These are phyloP conservation scores for Gopherus flavomarginatus DNA, from an alignment of 2,113 vertebrate genomes.

Conservation along the genomic window DNA sequence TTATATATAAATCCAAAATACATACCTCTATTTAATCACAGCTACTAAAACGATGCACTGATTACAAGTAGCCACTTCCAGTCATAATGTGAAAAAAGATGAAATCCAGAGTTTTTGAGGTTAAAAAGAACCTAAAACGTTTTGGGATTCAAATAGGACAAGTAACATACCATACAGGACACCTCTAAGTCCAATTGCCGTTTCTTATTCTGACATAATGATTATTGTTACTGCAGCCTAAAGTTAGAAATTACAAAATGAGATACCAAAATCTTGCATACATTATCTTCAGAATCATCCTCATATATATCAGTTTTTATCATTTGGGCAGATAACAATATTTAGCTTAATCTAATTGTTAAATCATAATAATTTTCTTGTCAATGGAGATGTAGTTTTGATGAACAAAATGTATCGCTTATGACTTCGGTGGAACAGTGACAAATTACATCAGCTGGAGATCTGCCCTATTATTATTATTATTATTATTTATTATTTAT, in stretches of 20 bases:
- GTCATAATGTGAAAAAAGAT: not conserved
- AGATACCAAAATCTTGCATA: not conserved
- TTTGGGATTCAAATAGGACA: not conserved
- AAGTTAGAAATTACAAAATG: not conserved
- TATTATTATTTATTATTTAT: no score
- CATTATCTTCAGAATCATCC: not conserved
- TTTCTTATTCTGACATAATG: not conserved
- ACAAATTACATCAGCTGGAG: not conserved
- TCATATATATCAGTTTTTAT: not conserved
- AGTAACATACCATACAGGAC: not conserved
- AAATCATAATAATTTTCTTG: not conserved
- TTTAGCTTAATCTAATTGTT: not conserved
- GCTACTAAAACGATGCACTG: not conserved
- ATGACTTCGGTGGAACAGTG: not conserved
- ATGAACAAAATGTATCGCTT: not conserved
- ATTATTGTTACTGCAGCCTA: not conserved
- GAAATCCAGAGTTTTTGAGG: not conserved
- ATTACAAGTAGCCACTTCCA: not conserved
- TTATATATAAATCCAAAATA: not conserved
- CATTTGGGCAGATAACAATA: not conserved
- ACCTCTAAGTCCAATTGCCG: not conserved
- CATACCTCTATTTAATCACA: not conserved
- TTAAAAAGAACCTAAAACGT: not conserved
- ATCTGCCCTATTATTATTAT: not conserved
- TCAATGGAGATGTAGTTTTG: not conserved